Base-by-base conservation (phyloP, 2,113 vertebrate species). In the Indicator maculatus region DNA sequence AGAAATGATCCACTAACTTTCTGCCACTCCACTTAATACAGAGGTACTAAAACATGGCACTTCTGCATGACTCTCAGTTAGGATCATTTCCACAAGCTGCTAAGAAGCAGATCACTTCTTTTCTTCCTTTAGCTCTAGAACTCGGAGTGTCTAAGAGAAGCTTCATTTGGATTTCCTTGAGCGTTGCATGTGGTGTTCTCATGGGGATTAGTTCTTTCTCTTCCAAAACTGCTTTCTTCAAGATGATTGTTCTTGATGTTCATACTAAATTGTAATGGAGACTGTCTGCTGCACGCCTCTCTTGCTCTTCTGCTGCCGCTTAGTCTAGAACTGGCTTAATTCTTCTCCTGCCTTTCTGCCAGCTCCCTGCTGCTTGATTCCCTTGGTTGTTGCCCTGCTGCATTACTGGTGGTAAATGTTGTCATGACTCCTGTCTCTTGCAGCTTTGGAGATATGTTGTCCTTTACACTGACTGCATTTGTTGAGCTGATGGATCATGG, bases 401-500 rank as follows among this genome's bases (percentile, higher is more conserved):
- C 85, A 79, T 72, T 56, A 75, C 41, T 44, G 41, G 61, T 94
- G 90, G 94, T 95, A 94, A 94, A 89, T 81, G 60, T 95, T 95
- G 69, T 95, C 83, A 83, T 82, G 93, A 91, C 88, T 74, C 80
- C 89, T 95, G 84, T 97, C 90, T 98, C 94, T 98, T 98, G 66
- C 98, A 99, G 99, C 97, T 99, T 99, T 89, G 99, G 99, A 76
- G 99, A 99, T 95, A 98, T 99, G 98, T 97, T 99, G 95, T 99
- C 99, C 91, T 99, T 99, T 98, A 99, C 99, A 52, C 97, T 99
- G 98, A 99, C 99, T 20, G 99, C 99, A 82, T 99, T 99, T 30
- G 99, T 99, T 96, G 99, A 99, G 96, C 98, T 99, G 96, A 99
- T 99, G 99, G 99, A 99, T 98, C 99, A 99, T 31, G 98, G 99